Evolutionary conservation across 1,140 invertebrate species (phyloP).

Genomic region (Diprion similis): DNA sequence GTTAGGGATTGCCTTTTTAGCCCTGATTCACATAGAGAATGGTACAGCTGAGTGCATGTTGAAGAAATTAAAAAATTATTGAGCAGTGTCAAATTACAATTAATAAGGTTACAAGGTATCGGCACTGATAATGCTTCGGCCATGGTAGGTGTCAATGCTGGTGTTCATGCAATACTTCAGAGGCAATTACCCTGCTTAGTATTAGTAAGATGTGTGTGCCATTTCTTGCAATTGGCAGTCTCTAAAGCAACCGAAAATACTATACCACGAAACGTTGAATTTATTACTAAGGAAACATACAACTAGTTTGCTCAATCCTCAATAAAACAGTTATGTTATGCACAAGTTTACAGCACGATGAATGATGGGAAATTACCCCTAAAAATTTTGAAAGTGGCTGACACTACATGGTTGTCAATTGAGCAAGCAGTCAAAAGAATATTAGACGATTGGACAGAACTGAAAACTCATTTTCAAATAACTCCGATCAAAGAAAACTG

Average conservation of each 20-base stretch:
- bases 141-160: slow-evolving; percentile 30
- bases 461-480: slow-evolving; percentile 43
- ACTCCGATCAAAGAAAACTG: slow-evolving; percentile 32
- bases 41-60: slow-evolving; percentile 3
- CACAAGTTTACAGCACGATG: slow-evolving; percentile 21
- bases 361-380: slow-evolving; percentile 28
- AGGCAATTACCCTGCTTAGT: slow-evolving; percentile 23
- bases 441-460: slow-evolving; percentile 47
- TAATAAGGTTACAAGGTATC: slow-evolving; percentile 30
- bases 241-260: slow-evolving; percentile 19
- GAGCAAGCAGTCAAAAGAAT: slow-evolving; percentile 42
- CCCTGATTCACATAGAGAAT: background rate
- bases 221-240: slow-evolving; percentile 29
- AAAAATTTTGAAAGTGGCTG: slow-evolving; percentile 25
- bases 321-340: slow-evolving; percentile 15
- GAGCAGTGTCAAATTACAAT: slow-evolving; percentile 18
- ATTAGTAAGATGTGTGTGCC: slow-evolving; percentile 30
- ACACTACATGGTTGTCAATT: slow-evolving; percentile 36
- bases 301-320: slow-evolving; percentile 31
- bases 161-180: slow-evolving; percentile 24
- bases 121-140: slow-evolving; percentile 26
- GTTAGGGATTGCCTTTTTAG: background rate
- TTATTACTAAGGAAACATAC: slow-evolving; percentile 31
- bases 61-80: slow-evolving; percentile 21
- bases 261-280: slow-evolving; percentile 28